Conservation (phyloP, 1,140 invertebrate genomes). For the Antheraea pernyi region DNA sequence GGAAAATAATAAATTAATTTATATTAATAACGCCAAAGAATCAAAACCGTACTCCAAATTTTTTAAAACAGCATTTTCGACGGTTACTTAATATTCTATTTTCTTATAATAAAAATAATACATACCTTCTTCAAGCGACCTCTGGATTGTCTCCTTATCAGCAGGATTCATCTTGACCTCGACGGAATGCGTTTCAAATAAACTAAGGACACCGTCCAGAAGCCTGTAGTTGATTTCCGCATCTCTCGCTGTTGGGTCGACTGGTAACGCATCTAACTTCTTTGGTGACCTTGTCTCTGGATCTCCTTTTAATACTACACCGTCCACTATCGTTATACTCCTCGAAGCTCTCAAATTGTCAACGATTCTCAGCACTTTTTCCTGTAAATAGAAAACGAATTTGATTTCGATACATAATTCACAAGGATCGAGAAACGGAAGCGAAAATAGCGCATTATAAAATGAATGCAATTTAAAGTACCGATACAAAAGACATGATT, state of each 20-base stretch:
- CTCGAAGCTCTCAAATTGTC: slow-evolving; percentile 61
- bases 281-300: slow-evolving; percentile 46
- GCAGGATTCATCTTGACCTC: slow-evolving; percentile 70
- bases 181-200: slow-evolving; percentile 67
- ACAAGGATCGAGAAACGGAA: neutral
- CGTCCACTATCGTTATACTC: slow-evolving; percentile 59
- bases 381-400: slow-evolving; percentile 44
- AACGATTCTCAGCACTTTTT: slow-evolving; percentile 66
- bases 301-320: slow-evolving; percentile 58
- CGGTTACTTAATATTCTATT: too few relatives aligned
- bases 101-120: neutral
- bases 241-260: slow-evolving; percentile 61
- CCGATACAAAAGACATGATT: neutral
- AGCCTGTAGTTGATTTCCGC: slow-evolving; percentile 68
- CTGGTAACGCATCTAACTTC: slow-evolving; percentile 56
- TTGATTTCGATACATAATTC: neutral
- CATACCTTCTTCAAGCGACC: slow-evolving; percentile 71
- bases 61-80: too few relatives aligned
- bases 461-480: neutral
- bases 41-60: too few relatives aligned
- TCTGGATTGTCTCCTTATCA: slow-evolving; percentile 63
- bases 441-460: neutral
- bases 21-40: too few relatives aligned
- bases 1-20: too few relatives aligned
- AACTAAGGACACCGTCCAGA: slow-evolving; percentile 62